Evolutionary conservation across 2,797 vertebrate species (phyloP), one percentile per base, ranked within the genome.

Genomic region (Falco peregrinus): DNA sequence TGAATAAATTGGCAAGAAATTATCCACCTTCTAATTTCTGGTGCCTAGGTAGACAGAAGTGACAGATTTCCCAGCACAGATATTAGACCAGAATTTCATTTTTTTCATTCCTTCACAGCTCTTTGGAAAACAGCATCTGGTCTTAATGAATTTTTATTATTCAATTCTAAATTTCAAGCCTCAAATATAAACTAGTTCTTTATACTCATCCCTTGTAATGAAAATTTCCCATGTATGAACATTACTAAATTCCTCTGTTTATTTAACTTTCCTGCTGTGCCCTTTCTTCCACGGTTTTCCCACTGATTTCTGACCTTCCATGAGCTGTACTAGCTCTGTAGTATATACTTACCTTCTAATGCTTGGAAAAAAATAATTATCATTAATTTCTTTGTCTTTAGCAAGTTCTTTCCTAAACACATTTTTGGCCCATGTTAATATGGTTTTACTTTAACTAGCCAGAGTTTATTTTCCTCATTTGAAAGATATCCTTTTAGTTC

Each of bases 91-190:
- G 74, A 92, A 95, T 95, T 91, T 87, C 56, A 63, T 50, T 90
- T 92, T 89, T 89, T 69, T 89, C n/a, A 67, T 79, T 79, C 75
- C 47, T 82, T 87, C 0, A 2, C 57, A 18, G 65, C 63, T 89
- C 81, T 92, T 95, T 74, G 78, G 89, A 95, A 95, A 97, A 92
- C 69, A 91, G 64, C 93, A 89, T 91, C 94, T 95, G 94, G 67
- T 95, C 93, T 57, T 84, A 82, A 92, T 91, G 93, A 92, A 73
- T 91, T 95, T 95, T 95, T 91, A 93, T 82, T 92, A 96, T 89
- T 89, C 54, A 74, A 37, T 77, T 97, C 90, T 91, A 91, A 96
- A 94, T 95, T 96, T 97, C 67, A 69, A 84, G 81, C 56, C 75
- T 89, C 79, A 96, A 95, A 95, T 92, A 92, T 84, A 92, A 91